Conservation (phyloP, 2,888 invertebrate genomes). For the Nomada fabriciana region DNA sequence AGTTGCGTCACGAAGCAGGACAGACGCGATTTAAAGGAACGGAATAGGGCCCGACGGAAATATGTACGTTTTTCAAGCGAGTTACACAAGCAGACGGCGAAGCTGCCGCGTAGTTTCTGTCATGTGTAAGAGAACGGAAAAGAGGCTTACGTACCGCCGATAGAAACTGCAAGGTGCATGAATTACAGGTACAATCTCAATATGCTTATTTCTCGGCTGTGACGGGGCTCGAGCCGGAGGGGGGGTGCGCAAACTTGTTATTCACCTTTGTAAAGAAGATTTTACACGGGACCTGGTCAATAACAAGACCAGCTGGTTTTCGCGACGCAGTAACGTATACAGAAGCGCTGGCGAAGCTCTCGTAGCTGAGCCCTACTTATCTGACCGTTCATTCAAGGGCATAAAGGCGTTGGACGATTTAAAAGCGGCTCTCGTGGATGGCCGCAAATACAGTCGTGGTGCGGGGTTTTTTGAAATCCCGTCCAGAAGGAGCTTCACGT, state of each 20-base stretch:
- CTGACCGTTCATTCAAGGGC: conserved; percentile 17
- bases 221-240: no score
- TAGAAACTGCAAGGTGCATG: conserved; percentile 47
- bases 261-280: conserved; percentile 39
- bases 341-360: conserved; percentile 1
- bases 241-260: conserved; percentile 23
- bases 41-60: background rate
- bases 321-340: background rate
- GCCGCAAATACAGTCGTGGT: conserved; percentile 9
- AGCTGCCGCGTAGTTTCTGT: conserved; percentile 25
- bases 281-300: conserved; percentile 25
- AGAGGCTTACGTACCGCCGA: conserved; percentile 57
- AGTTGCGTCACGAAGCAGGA: background rate
- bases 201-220: conserved; percentile 40
- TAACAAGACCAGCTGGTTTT: conserved; percentile 18
- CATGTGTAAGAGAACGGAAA: conserved; percentile 57
- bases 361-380: conserved; percentile 18
- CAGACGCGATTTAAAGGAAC: background rate
- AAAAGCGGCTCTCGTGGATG: conserved; percentile 11
- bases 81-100: conserved; percentile 24
- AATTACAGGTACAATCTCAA: conserved; percentile 54
- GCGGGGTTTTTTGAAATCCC: conserved; percentile 18
- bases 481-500: background rate
- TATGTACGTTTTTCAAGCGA: conserved; percentile 39
- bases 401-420: conserved; percentile 39